Evolutionary conservation across 2,797 vertebrate species (phyloP).

Genomic region (Acanthopagrus latus): DNA sequence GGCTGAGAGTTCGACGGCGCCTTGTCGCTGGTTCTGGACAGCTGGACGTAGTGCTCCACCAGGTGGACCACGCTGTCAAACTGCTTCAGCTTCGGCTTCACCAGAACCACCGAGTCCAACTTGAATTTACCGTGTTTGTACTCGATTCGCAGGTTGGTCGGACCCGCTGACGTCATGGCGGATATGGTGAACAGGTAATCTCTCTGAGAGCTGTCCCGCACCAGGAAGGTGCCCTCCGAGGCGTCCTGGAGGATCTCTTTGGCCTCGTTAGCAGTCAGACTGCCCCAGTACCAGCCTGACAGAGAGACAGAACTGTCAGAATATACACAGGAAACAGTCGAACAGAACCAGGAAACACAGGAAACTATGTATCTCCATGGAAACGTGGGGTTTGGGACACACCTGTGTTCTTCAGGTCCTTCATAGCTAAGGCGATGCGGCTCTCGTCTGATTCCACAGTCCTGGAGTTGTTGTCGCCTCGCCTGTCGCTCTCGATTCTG

Average conservation of each 20-base stretch:
- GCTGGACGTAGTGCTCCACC: constrained; percentile 94
- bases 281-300: constrained; percentile 98
- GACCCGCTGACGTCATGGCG: constrained; percentile 94
- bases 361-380: no score
- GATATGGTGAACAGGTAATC: constrained; percentile 98
- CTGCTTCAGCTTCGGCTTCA: constrained; percentile 93
- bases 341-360: no score
- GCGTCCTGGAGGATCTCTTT: constrained; percentile 93
- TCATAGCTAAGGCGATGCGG: constrained; percentile 81
- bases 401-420: constrained; percentile 82
- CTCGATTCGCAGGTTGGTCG: constrained; percentile 96
- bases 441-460: constrained; percentile 78
- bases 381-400: background rate
- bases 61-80: constrained; percentile 97
- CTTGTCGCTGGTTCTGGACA: constrained; percentile 87
- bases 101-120: constrained; percentile 95
- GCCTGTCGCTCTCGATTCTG: constrained; percentile 72
- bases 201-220: constrained; percentile 95
- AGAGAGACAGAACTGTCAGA: constrained; percentile 7
- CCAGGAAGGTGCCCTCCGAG: constrained; percentile 94
- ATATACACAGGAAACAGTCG: background rate
- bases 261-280: constrained; percentile 93
- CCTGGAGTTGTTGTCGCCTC: constrained; percentile 61
- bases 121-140: constrained; percentile 95
- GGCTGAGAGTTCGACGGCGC: constrained; percentile 42